phyloP scores from a whole-genome alignment of 2,888 invertebrate species.

The Morpho achilles region DNA sequence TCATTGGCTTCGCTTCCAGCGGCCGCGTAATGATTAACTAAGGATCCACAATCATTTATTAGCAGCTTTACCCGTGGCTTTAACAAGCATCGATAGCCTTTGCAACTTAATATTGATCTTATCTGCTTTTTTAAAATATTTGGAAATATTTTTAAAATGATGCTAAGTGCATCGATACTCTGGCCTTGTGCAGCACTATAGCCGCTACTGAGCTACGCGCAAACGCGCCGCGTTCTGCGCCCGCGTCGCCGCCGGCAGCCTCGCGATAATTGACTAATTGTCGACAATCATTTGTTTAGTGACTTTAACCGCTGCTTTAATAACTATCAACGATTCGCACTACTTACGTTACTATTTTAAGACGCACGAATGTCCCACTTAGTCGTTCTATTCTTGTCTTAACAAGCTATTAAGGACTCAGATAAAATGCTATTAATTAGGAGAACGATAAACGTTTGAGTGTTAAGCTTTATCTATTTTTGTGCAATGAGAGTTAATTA shows the following conservation, averaged over 20 bases:
- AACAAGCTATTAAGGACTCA: slow-evolving; percentile 29
- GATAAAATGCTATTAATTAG: slow-evolving; percentile 30
- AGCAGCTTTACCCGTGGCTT: too few relatives aligned
- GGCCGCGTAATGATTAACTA: too few relatives aligned
- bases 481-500: slow-evolving; percentile 27
- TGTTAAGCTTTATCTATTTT: slow-evolving; percentile 30
- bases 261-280: slow-evolving; percentile 47
- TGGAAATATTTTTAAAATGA: too few relatives aligned
- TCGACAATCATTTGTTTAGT: slow-evolving; percentile 53
- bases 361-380: slow-evolving; percentile 55
- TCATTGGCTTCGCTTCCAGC: too few relatives aligned
- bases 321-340: slow-evolving; percentile 55
- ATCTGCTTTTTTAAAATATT: too few relatives aligned
- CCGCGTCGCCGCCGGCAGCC: slow-evolving; percentile 30
- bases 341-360: slow-evolving; percentile 56
- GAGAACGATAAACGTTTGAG: slow-evolving; percentile 29
- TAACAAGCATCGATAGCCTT: too few relatives aligned
- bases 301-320: slow-evolving; percentile 50
- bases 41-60: too few relatives aligned
- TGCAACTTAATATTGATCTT: too few relatives aligned
- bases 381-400: slow-evolving; percentile 33
- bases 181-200: slow-evolving; percentile 19
- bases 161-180: neutral
- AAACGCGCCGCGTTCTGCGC: slow-evolving; percentile 14
- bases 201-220: slow-evolving; percentile 43